Evolutionary conservation across 2,888 invertebrate species (phyloP).

Genomic region (Leistus spinibarbis): DNA sequence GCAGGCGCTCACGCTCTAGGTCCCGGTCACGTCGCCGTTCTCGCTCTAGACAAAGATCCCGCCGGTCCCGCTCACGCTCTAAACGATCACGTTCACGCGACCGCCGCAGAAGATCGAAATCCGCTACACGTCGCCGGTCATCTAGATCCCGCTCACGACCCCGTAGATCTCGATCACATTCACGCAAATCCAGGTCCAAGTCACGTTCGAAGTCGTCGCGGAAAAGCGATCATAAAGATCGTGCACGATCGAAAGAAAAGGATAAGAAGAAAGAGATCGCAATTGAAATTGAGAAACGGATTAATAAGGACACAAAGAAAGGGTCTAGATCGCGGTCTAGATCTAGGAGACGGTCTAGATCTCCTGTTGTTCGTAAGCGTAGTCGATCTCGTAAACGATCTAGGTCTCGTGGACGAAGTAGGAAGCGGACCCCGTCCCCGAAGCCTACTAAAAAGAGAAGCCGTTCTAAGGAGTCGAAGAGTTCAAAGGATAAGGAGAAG

Average conservation of each 20-base stretch:
- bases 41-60: slow-evolving; percentile 63
- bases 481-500: slow-evolving; percentile 53
- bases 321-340: slow-evolving; percentile 64
- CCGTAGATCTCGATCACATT: slow-evolving; percentile 51
- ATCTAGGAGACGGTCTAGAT: slow-evolving; percentile 62
- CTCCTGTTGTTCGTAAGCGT: slow-evolving; percentile 62
- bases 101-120: slow-evolving; percentile 60
- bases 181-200: slow-evolving; percentile 51
- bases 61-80: slow-evolving; percentile 62
- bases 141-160: slow-evolving; percentile 48
- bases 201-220: slow-evolving; percentile 44
- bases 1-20: slow-evolving; percentile 63
- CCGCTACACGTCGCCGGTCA: slow-evolving; percentile 58
- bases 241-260: slow-evolving; percentile 54
- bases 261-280: slow-evolving; percentile 51
- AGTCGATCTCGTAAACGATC: slow-evolving; percentile 61
- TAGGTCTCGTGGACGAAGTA: slow-evolving; percentile 55
- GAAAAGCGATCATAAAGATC: slow-evolving; percentile 58
- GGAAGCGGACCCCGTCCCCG: slow-evolving; percentile 57
- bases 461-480: slow-evolving; percentile 50
- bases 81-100: slow-evolving; percentile 64
- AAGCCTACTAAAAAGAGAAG: slow-evolving; percentile 49
- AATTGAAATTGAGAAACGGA: slow-evolving; percentile 50
- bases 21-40: slow-evolving; percentile 69
- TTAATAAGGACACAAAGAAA: slow-evolving; percentile 58